Base-by-base conservation (phyloP, 1,140 invertebrate species). In the Sycobia sp. region DNA sequence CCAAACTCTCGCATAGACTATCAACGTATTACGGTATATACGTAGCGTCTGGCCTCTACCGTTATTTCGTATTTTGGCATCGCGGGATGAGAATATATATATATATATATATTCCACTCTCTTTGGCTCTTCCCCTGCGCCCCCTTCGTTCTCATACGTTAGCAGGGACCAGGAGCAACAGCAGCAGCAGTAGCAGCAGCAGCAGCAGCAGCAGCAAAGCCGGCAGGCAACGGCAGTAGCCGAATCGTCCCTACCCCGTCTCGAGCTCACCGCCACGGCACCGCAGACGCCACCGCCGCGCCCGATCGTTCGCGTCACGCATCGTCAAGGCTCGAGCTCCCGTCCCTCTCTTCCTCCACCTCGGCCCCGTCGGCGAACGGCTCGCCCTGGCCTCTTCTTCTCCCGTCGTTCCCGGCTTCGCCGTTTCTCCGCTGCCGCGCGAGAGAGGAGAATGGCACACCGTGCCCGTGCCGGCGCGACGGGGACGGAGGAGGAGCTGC, bases 61-160 rank as follows among this genome's bases (percentile, higher is more conserved):
- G 10, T n/a, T 61, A 54, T 61, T 61, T 27, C 44, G 41, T 62
- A 54, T 55, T 39, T 62, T 62, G 60, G 60, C 51, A 55, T 47
- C 22, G 13, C 20, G 29, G 43, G 22, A 61, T n/a, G 13, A 38
- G 34, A 25, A 58, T 22, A 38, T 23, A 36, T 32, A 38, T n/a
- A n/a, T n/a, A n/a, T n/a, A n/a, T n/a, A n/a, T n/a, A n/a, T n/a
- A n/a, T n/a, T n/a, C n/a, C n/a, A 2, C 27, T 32, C 25, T 32
- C 25, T 41, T 41, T 22, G 38, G 9, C 3, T 5, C 16, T 23
- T n/a, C 34, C 32, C 23, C 34, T 23, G 49, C 18, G 34, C 16
- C 36, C 13, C 36, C 49, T 51, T 34, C 29, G 7, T 14, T 49
- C n/a, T 49, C 1, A 49, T n/a, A n/a, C n/a, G n/a, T n/a, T n/a